Conservation (phyloP, 2,888 invertebrate genomes). For the Marronus borbonicus region DNA sequence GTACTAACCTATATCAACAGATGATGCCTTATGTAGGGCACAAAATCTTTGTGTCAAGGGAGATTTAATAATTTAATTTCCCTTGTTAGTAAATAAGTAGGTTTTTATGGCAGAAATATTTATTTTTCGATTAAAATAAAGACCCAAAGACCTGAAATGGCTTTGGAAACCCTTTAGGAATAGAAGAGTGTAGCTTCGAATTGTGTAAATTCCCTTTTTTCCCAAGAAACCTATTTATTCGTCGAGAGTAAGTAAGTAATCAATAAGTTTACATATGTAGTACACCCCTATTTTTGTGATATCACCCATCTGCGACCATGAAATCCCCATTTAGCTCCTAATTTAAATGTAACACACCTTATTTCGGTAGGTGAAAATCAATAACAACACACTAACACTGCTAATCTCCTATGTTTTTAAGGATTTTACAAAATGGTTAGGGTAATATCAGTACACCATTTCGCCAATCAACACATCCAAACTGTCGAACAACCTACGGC, state of each 20-base stretch:
- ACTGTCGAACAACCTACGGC: slow-evolving; percentile 78
- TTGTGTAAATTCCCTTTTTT: neutral
- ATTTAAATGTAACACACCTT: neutral
- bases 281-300: slow-evolving; percentile 1
- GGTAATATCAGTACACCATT: slow-evolving; percentile 80
- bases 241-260: neutral
- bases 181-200: no score
- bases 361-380: neutral
- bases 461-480: slow-evolving; percentile 77
- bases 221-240: neutral
- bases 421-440: slow-evolving; percentile 74
- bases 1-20: no score
- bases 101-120: no score
- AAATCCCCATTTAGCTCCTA: neutral
- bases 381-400: neutral
- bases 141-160: no score
- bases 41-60: no score
- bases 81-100: no score
- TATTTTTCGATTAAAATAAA: no score
- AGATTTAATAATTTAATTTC: no score
- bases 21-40: no score
- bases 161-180: no score
- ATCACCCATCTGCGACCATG: neutral
- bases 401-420: neutral
- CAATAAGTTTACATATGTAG: slow-evolving; percentile 7